Evolutionary conservation across 2,888 invertebrate genomes (phyloP), one percentile per base, ranked within the genome.

Genomic region (Lomographa bimaculata): DNA sequence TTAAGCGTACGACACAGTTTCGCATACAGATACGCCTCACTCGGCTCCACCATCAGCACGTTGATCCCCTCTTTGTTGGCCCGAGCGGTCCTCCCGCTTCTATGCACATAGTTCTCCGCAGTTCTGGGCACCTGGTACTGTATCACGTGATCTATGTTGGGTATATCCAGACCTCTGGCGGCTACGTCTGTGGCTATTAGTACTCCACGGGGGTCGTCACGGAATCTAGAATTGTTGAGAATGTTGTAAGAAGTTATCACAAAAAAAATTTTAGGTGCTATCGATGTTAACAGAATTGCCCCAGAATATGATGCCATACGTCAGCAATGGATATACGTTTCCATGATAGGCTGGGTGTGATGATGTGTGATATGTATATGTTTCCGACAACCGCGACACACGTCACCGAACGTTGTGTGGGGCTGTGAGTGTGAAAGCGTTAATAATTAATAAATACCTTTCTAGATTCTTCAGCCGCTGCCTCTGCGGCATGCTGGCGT

Each of bases 121-220:
- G 98, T 98, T 60, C 95, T 92, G 0, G 98, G 98, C 18, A 98
- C 97, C 54, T 91, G 98, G 83, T 98, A 99, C 79, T 99, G 99
- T 47, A 99, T 91, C 1, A 99, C 98, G 83, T 98, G 97, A 55
- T 98, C 93, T 1, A 99, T 94, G 57, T 93, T 91, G 0, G 97
- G 96, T 59, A 99, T 98, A 84, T 99, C 99, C 24, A 99, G 84
- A 0, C 99, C 99, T 39, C 99, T 91, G 0, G 99, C 98, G 0
- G 99, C 99, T 2, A 99, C 98, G 89, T 99, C 99, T 0, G 98
- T 99, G 1, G 99, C 94, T 42, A 99, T 91, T 17, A 99, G 80
- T 3, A 99, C 73, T 0, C 95, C 94, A 50, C 91, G 90, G 0
- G 92, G 90, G 57, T 93, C 91, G 38, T 92, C 93, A 18, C 94